Evolutionary conservation across 2,888 invertebrate genomes (phyloP), one percentile per base, ranked within the genome.

Genomic region (Zygogramma bicolorata): DNA sequence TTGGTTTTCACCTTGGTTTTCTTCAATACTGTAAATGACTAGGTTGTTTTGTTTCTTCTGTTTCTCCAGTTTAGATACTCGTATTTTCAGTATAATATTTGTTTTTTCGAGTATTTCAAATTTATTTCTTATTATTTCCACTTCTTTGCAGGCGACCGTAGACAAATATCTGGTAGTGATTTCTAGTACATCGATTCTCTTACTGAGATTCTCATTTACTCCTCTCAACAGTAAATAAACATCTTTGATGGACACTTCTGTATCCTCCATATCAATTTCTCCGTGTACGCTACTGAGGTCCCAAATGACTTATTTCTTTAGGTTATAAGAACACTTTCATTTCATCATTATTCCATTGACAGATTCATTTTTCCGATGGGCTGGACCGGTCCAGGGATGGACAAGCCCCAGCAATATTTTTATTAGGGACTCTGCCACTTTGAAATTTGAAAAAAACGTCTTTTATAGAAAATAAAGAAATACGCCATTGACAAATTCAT

Each of bases 161-260:
- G 61, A 20, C 61, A 20, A 40, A 38, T 34, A 40, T 7, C 40
- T 61, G 38, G 61, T 61, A 40, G 22, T 20, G 25, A 10, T 40
- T 61, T 61, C 61, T 20, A 61, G 13, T 25, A 61, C 40, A 27
- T 38, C 40, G 22, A 61, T 61, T 40, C 40, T 61, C n/a, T 61
- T 40, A 22, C 40, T 61, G 13, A 60, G 34, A 60, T 60, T 60
- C 8, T 60, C 60, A 60, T 60, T 60, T 60, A 34, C 60, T 34
- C 34, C 34, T 60, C 18, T 27, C 60, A 40, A 40, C 38, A 61
- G 61, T 25, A 40, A 25, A 40, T 40, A 61, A 20, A 61, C 40
- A 61, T 61, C 38, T 61, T 61, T 61, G 38, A 61, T 61, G 40
- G 40, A 61, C 10, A 40, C 61, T 61, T 61, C 61, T 40, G 61